Percentiles rank a stretch among this genome's conserved stretches.
Conservation (phyloP, 92 coral and sea anemone species). For the Umimayanthus chanpuru region DNA sequence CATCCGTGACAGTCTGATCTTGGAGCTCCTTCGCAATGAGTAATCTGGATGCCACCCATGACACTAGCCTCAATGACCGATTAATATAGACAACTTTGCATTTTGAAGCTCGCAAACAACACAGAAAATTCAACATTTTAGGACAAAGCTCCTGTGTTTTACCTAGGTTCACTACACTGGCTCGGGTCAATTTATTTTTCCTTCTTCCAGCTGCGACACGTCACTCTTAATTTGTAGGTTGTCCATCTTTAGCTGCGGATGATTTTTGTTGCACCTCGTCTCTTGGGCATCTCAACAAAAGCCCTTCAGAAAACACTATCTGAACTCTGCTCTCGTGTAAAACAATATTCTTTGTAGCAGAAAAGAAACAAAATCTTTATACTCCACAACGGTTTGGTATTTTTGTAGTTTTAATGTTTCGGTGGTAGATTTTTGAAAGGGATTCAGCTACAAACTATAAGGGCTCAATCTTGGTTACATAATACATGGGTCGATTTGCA, state of each 20-base stretch:
- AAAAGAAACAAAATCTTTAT: slow-evolving; percentile 14
- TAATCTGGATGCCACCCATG: not conserved
- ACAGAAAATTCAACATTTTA: not conserved
- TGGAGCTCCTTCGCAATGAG: not conserved
- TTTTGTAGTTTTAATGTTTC: not conserved
- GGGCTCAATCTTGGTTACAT: not conserved
- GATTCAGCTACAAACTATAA: not conserved
- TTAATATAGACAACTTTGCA: not conserved
- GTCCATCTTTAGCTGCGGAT: not conserved
- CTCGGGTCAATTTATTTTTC: not conserved
- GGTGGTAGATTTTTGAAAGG: not conserved
- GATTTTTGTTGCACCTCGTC: not conserved
- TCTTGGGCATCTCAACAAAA: slow-evolving; percentile 23
- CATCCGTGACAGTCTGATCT: not conserved
- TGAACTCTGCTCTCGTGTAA: not conserved
- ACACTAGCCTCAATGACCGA: not conserved
- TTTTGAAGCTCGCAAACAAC: not conserved
- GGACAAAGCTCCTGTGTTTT: not conserved
- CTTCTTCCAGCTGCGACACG: not conserved
- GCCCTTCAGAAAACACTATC: slow-evolving; percentile 29
- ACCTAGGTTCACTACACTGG: not conserved
- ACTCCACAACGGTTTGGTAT: not conserved
- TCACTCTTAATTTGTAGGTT: slow-evolving; percentile 13
- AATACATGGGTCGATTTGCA: no score
- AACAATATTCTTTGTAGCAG: not conserved